Evolutionary conservation across 2,797 vertebrate genomes (phyloP).

Genomic region (Sebastes oblongus): DNA sequence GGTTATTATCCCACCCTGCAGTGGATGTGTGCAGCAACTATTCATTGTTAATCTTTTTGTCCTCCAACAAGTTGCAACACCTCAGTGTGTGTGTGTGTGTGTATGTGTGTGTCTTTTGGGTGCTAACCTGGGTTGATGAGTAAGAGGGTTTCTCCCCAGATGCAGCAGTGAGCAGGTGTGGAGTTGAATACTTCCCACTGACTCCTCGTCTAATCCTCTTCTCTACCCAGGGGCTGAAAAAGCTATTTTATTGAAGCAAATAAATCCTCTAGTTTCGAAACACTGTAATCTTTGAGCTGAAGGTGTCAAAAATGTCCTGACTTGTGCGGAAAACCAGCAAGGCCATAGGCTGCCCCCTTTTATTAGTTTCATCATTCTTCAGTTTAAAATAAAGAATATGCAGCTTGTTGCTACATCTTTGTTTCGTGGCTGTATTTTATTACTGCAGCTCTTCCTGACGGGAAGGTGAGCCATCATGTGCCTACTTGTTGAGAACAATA

Average conservation of each 20-base stretch:
- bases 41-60: constrained; percentile 63
- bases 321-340: not conserved
- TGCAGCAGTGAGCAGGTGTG: constrained; percentile 51
- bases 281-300: constrained; percentile 36
- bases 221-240: constrained; percentile 37
- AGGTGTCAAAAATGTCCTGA: constrained; percentile 33
- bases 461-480: constrained; percentile 22
- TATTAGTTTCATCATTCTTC: constrained; percentile 17
- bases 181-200: constrained; percentile 31
- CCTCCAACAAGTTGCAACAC: constrained; percentile 68
- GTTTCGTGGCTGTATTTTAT: constrained; percentile 12
- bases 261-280: constrained; percentile 58
- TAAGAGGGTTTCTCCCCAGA: constrained; percentile 24
- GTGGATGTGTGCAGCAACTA: constrained; percentile 34
- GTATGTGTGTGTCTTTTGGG: constrained; percentile 13
- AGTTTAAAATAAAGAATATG: not conserved
- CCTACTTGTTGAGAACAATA: constrained; percentile 28
- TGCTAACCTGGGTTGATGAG: constrained; percentile 37
- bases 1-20: constrained; percentile 42
- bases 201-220: constrained; percentile 42
- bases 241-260: constrained; percentile 45
- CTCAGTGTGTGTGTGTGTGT: constrained; percentile 26
- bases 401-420: constrained; percentile 8
- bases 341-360: not conserved
- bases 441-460: constrained; percentile 7